Percentiles rank a stretch among this genome's conserved stretches.
These are phyloP conservation scores for Thunnus thynnus DNA, from an alignment of 2,113 vertebrate genomes.

Conservation along the genomic window DNA sequence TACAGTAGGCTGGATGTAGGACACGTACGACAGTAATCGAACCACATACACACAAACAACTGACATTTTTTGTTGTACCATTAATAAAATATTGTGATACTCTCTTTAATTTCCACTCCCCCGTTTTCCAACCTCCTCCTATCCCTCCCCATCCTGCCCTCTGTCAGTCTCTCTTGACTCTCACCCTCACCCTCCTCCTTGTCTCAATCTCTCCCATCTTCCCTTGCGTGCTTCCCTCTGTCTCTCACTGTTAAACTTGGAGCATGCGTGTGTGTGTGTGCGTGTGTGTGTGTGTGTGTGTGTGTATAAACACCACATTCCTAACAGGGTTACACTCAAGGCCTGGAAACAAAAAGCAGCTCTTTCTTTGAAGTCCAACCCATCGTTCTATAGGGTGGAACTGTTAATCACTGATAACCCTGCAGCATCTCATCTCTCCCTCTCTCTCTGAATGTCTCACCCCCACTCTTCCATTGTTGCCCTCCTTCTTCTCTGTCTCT, in stretches of 20 bases:
- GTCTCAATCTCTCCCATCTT: constrained; percentile 47
- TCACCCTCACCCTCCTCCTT: constrained; percentile 15
- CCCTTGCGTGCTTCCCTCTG: not conserved
- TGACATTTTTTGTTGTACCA: not conserved
- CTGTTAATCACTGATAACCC: constrained; percentile 95
- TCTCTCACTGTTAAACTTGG: constrained; percentile 43
- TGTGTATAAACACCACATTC: constrained; percentile 52
- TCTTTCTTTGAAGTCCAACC: constrained; percentile 84
- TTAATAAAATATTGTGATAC: not conserved
- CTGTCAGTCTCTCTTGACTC: constrained; percentile 34
- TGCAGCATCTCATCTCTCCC: constrained; percentile 81
- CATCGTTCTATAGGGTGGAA: constrained; percentile 86
- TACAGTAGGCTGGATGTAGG: not conserved
- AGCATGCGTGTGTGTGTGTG: not conserved
- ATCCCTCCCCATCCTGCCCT: not conserved
- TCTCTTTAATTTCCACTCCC: not conserved
- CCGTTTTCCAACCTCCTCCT: not conserved
- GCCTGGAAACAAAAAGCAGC: constrained; percentile 63
- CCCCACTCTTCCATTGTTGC: constrained; percentile 85
- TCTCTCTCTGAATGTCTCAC: constrained; percentile 80
- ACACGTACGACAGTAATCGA: too few relatives aligned
- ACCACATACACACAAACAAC: not conserved
- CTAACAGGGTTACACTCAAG: constrained; percentile 77
- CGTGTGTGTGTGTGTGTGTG: constrained; percentile 33
- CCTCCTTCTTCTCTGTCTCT: constrained; percentile 86